Evolutionary conservation across 2,888 invertebrate genomes (phyloP).

Genomic region (Tetranychus piercei): DNA sequence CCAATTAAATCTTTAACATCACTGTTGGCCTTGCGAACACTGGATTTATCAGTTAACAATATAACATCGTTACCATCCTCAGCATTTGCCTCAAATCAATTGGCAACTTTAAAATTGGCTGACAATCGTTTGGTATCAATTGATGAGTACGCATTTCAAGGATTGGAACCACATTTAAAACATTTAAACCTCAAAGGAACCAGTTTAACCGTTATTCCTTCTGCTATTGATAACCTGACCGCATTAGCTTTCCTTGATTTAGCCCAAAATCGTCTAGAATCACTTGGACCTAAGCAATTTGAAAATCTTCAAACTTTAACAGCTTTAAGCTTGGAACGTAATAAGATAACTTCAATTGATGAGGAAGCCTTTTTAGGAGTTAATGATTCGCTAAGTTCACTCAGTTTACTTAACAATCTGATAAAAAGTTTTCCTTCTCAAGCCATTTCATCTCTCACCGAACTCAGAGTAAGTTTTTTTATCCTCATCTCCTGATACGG

Average conservation of each 20-base stretch:
- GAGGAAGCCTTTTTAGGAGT: constrained; percentile 59
- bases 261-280: constrained; percentile 66
- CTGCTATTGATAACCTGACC: constrained; percentile 53
- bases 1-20: constrained; percentile 52
- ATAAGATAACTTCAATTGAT: constrained; percentile 57
- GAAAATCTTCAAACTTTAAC: constrained; percentile 55
- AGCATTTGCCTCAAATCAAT: constrained; percentile 49
- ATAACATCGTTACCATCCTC: constrained; percentile 52
- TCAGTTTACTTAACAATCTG: constrained; percentile 71
- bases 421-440: constrained; percentile 66
- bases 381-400: constrained; percentile 59
- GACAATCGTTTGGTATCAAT: constrained; percentile 46
- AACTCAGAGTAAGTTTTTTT: constrained; percentile 44
- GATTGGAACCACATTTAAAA: constrained; percentile 59
- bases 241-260: constrained; percentile 70
- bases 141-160: constrained; percentile 46
- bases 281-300: constrained; percentile 37
- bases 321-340: constrained; percentile 68
- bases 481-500: not conserved
- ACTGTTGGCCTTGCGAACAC: constrained; percentile 50
- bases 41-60: constrained; percentile 66
- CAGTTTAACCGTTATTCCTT: constrained; percentile 56
- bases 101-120: constrained; percentile 46
- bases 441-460: constrained; percentile 55
- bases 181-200: constrained; percentile 77